Conservation (phyloP, 2,888 invertebrate species). For the Stramonita haemastoma region DNA sequence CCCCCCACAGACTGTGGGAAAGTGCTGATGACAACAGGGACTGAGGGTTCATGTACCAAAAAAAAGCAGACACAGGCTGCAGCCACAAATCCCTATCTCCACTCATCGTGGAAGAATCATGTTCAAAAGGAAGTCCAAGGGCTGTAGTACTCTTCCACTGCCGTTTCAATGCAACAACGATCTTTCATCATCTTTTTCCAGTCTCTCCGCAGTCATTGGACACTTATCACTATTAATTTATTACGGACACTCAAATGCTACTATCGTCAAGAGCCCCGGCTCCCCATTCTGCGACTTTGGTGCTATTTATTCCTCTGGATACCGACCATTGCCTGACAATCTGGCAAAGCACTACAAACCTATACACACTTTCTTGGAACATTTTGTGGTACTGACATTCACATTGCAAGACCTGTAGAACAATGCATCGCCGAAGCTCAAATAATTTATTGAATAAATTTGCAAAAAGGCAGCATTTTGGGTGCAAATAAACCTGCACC, state of each 20-base stretch:
- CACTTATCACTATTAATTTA: not conserved
- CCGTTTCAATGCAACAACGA: slow-evolving; percentile 69
- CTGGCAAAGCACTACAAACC: slow-evolving; percentile 5
- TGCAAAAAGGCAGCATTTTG: slow-evolving; percentile 30
- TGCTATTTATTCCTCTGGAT: slow-evolving; percentile 25
- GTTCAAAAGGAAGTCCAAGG: not conserved
- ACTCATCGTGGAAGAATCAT: not conserved
- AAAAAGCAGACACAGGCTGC: not conserved
- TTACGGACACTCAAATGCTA: not conserved
- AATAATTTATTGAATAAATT: slow-evolving; percentile 21
- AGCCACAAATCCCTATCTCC: slow-evolving; percentile 8
- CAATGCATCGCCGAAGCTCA: slow-evolving; percentile 5
- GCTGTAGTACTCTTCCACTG: slow-evolving; percentile 47
- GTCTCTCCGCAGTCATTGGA: not conserved
- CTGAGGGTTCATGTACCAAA: not conserved
- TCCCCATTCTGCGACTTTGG: slow-evolving; percentile 1
- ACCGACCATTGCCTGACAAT: slow-evolving; percentile 33
- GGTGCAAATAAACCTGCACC: slow-evolving; percentile 21
- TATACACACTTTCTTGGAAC: slow-evolving; percentile 5
- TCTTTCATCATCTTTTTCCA: slow-evolving; percentile 1
- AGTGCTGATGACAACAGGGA: not conserved
- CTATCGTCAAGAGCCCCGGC: not conserved
- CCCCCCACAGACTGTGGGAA: not conserved
- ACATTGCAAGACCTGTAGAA: not conserved
- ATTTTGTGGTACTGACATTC: not conserved